Conservation (phyloP, 2,797 vertebrate genomes). For the Parauchenoglanis ngamensis region DNA sequence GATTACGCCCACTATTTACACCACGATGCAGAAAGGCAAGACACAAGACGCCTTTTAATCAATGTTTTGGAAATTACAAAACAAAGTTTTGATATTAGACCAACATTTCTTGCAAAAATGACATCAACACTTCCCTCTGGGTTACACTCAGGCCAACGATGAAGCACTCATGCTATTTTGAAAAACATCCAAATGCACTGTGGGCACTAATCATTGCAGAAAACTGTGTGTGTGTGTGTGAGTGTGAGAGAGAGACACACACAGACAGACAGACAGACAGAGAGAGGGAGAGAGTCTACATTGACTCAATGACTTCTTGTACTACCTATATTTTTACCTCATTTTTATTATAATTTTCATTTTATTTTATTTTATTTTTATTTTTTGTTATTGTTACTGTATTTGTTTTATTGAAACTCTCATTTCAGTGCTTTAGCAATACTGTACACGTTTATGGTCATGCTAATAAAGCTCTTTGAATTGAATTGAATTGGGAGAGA, state of each 20-base stretch:
- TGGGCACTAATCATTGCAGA: background rate
- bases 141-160: background rate
- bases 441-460: too few species aligned
- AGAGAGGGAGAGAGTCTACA: too few species aligned
- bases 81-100: background rate
- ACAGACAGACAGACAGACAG: background rate
- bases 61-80: background rate
- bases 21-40: too few species aligned
- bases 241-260: background rate
- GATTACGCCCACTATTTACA: conserved; percentile 8
- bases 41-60: background rate
- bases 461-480: too few species aligned
- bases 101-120: background rate
- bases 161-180: background rate
- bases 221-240: background rate
- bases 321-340: too few species aligned
- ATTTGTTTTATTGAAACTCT: too few species aligned
- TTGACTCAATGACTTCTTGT: too few species aligned
- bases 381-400: too few species aligned
- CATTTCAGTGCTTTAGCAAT: too few species aligned
- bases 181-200: background rate
- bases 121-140: background rate
- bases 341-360: too few species aligned
- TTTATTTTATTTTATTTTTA: too few species aligned
- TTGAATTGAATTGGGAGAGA: too few species aligned